These are phyloP conservation scores for Acanthurus tractus DNA, from an alignment of 2,797 vertebrate genomes.

Conservation along the genomic window DNA sequence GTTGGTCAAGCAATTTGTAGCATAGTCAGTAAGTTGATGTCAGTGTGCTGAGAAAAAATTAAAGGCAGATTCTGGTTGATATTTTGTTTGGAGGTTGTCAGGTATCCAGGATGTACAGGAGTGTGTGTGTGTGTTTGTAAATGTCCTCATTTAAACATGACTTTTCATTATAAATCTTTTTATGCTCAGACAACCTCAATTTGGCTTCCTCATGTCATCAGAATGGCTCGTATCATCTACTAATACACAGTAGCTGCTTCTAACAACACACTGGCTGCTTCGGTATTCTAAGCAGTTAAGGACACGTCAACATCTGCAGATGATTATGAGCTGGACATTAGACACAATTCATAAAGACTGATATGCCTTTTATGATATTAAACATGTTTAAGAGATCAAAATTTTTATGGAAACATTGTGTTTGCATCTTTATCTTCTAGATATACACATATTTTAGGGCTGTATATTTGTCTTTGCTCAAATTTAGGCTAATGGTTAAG, in stretches of 20 bases:
- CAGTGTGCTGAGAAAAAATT: not conserved
- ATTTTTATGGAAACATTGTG: constrained; percentile 2
- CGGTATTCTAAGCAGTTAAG: not conserved
- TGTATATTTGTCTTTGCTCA: not conserved
- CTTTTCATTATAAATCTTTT: not conserved
- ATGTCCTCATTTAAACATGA: not conserved
- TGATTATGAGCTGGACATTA: not conserved
- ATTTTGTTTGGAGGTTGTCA: not conserved
- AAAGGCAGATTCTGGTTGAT: not conserved
- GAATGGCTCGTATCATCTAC: no score
- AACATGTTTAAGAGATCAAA: not conserved
- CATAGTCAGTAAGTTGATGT: not conserved
- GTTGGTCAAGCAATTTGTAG: no score
- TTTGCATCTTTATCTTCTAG: not conserved
- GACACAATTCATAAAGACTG: not conserved
- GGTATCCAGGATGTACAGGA: no score
- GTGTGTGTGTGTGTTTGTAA: no score
- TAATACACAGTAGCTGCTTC: no score
- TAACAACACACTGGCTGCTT: no score
- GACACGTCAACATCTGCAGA: not conserved
- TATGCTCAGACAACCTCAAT: not conserved
- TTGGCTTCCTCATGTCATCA: not conserved
- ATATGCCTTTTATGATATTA: not conserved
- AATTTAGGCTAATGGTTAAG: not conserved
- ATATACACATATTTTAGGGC: not conserved